phyloP scores from a whole-genome alignment of 2,113 vertebrate species.

The Albula goreensis region DNA sequence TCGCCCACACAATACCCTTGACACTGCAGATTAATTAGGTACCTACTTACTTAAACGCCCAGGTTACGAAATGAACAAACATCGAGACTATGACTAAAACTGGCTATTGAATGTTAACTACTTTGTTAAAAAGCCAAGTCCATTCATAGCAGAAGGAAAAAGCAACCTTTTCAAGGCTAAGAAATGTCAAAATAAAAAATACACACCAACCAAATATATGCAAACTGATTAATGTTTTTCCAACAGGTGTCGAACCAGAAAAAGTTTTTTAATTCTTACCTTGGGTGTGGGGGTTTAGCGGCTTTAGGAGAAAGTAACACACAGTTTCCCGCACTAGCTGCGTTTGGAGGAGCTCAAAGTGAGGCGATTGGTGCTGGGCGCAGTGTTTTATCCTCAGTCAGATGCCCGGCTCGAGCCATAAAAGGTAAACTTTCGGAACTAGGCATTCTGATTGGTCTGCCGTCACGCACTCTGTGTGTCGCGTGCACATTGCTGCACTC shows the following conservation, averaged over 20 bases:
- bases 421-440: conserved; percentile 95
- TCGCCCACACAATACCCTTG: not conserved
- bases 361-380: conserved; percentile 59
- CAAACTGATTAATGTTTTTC: not conserved
- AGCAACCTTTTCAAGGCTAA: not conserved
- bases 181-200: not conserved
- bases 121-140: not conserved
- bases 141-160: not conserved
- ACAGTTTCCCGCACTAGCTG: conserved; percentile 74
- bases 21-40: not conserved
- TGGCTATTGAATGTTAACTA: too few species aligned
- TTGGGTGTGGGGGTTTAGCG: conserved; percentile 62
- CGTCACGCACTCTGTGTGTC: conserved; percentile 74
- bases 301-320: conserved; percentile 67
- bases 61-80: not conserved
- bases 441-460: conserved; percentile 76
- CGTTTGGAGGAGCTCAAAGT: conserved; percentile 74
- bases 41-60: not conserved
- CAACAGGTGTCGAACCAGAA: not conserved
- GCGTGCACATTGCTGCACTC: conserved; percentile 78
- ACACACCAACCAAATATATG: not conserved
- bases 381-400: conserved; percentile 72
- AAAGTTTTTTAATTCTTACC: conserved; percentile 55
- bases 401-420: conserved; percentile 85
- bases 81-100: not conserved